These are phyloP conservation scores for Myiotriccus ornatus DNA, from an alignment of 2,797 vertebrate genomes.

Conservation along the genomic window DNA sequence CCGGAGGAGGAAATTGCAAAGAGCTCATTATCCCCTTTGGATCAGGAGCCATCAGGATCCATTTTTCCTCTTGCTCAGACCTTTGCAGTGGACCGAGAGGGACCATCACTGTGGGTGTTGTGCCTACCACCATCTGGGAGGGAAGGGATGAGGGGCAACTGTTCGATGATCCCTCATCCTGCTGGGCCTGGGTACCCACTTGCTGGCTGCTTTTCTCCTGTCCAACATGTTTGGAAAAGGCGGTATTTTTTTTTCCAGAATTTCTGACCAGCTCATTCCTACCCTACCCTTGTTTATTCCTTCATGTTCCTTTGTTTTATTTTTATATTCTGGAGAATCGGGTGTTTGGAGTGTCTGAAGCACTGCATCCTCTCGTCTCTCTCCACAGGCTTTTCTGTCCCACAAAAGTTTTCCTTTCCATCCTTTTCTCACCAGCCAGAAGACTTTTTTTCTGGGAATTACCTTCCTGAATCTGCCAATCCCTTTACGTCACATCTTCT, in stretches of 20 bases:
- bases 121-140: not conserved
- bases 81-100: not conserved
- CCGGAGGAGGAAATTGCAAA: not conserved
- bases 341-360: not conserved
- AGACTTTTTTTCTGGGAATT: not conserved
- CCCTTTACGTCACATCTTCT: not conserved
- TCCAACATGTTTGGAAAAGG: not conserved
- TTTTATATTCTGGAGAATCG: not conserved
- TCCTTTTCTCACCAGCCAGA: not conserved
- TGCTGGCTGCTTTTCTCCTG: not conserved
- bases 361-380: not conserved
- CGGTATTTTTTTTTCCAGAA: not conserved
- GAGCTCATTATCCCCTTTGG: not conserved
- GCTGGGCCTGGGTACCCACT: not conserved
- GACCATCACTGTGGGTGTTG: not conserved
- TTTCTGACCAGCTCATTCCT: not conserved
- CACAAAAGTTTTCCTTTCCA: not conserved
- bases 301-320: not conserved
- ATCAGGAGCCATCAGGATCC: not conserved
- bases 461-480: not conserved
- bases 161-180: accelerated
- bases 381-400: not conserved
- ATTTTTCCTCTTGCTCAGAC: not conserved
- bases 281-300: not conserved
- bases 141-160: not conserved